Evolutionary conservation across 2,113 vertebrate species (phyloP), one percentile per base, ranked within the genome.

Genomic region (Excalfactoria chinensis): DNA sequence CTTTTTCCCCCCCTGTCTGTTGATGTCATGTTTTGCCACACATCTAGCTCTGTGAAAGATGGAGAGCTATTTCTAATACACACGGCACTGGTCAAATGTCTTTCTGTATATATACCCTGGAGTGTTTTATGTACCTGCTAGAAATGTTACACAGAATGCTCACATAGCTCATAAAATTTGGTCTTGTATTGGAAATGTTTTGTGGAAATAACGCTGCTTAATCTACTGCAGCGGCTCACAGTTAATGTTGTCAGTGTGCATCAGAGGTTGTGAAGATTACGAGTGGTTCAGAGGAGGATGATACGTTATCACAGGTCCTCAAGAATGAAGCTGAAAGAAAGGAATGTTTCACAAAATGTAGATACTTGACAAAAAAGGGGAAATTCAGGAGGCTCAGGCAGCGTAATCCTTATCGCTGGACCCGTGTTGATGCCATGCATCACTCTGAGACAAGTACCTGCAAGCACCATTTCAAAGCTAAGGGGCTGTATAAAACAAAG

Each of bases 121-220:
- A 79, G 80, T 76, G 82, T 93, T 97, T 97, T 96, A 96, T 93
- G 85, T 88, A 91, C 95, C 93, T 94, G 71, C 91, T 95, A 41
- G 66, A 68, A 88, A 71, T 7, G 46, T 90, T 87, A 85, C 95
- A 91, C 32, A 43, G 82, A 88, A 84, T 85, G 83, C 89, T 95
- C 9, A 11, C 84, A 90, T 77, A 95, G 93, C 89, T 95, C 92
- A 81, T 93, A 95, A 96, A 93, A 93, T 86, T 84, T 68, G 71
- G 85, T 73, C 83, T 89, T 11, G 1, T 89, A 46, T 72, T 91
- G 93, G 93, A 89, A 94, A 90, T 60, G 83, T 89, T 94, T 93
- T 77, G 77, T 93, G 92, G 77, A 71, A 86, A 87, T 86, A 59
- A 59, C 5, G 43, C 58, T 87, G 93, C 71, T 93, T 94, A 91